A percentile compares a stretch with the other conserved stretches of the same genome.
Evolutionary conservation across 2,113 vertebrate species (phyloP).

Genomic region (Tachycineta bicolor): DNA sequence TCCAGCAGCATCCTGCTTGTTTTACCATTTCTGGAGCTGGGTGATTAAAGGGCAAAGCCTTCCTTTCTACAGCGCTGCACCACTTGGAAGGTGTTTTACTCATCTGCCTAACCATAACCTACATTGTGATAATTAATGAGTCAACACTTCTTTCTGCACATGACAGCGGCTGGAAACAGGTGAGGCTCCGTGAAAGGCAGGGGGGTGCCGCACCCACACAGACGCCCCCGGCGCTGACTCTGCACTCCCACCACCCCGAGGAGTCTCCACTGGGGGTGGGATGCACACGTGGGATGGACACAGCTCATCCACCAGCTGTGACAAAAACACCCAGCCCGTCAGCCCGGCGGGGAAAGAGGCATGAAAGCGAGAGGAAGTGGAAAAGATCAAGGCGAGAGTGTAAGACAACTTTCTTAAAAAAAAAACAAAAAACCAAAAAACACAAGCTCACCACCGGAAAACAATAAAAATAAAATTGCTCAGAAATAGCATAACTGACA

Average conservation of each 20-base stretch:
- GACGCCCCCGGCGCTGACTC: background rate
- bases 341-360: background rate
- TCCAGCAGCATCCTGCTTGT: background rate
- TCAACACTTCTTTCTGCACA: conserved; percentile 41
- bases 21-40: background rate
- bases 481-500: conserved; percentile 87
- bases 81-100: background rate
- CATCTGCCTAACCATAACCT: conserved; percentile 43
- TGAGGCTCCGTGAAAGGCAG: background rate
- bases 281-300: background rate
- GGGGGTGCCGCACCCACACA: background rate
- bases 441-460: conserved; percentile 75
- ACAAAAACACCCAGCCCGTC: background rate
- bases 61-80: background rate
- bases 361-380: conserved; percentile 80
- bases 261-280: background rate
- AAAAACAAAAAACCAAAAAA: too few species aligned
- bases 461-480: conserved; percentile 79
- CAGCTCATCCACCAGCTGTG: background rate
- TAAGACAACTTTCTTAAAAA: conserved; percentile 3
- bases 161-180: conserved; percentile 5
- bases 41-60: conserved; percentile 15
- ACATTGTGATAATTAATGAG: background rate
- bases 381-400: conserved; percentile 60
- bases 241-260: background rate